Percentiles rank a stretch among this genome's conserved stretches.
Evolutionary conservation across 2,888 invertebrate species (phyloP).

Genomic region (Tineola bisselliella): DNA sequence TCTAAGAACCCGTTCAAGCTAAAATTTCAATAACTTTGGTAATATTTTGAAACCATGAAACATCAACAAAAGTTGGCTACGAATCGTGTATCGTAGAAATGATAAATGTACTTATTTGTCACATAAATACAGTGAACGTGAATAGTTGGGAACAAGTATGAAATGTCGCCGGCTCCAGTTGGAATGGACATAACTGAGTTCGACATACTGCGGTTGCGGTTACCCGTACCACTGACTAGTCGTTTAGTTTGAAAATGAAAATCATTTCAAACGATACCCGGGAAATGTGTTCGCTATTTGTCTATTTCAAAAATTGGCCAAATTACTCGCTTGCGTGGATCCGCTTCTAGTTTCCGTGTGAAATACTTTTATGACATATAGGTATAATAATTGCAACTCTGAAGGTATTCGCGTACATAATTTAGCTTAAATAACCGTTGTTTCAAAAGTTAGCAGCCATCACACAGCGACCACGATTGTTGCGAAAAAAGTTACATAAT

Average conservation of each 20-base stretch:
- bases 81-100: not conserved
- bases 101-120: not conserved
- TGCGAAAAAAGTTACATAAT: too few relatives aligned
- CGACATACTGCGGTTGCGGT: not conserved
- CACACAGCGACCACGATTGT: too few relatives aligned
- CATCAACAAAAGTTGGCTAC: not conserved
- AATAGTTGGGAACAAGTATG: conserved; percentile 7
- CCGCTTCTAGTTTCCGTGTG: too few relatives aligned
- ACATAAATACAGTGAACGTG: not conserved
- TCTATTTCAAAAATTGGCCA: not conserved
- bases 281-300: not conserved
- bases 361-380: too few relatives aligned
- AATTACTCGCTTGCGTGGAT: not conserved
- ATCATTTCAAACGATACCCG: not conserved
- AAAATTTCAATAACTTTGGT: too few relatives aligned
- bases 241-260: not conserved
- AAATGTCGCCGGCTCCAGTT: not conserved
- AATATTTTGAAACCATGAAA: not conserved
- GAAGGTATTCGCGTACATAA: too few relatives aligned
- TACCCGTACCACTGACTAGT: not conserved
- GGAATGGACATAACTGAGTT: conserved; percentile 4
- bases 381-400: too few relatives aligned
- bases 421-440: too few relatives aligned
- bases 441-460: too few relatives aligned
- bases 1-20: not conserved